phyloP scores from a whole-genome alignment of 1,140 invertebrate species.

The Mactra quadrangularis region DNA sequence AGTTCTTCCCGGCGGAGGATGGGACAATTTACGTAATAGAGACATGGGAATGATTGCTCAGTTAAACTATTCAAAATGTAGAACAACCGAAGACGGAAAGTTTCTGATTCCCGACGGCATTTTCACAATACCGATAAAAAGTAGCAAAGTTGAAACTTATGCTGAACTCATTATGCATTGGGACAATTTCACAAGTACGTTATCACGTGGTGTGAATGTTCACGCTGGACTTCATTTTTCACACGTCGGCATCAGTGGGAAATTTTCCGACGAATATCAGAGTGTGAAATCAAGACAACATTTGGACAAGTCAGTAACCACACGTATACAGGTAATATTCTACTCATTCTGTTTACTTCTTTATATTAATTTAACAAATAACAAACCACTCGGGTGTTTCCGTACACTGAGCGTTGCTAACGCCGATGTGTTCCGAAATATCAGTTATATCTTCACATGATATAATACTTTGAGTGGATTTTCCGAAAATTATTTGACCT shows the following conservation, averaged over 20 bases:
- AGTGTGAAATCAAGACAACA: constrained; percentile 68
- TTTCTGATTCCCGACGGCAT: constrained; percentile 72
- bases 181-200: constrained; percentile 73
- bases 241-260: constrained; percentile 69
- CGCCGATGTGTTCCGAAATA: too few relatives aligned
- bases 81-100: constrained; percentile 70
- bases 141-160: constrained; percentile 66
- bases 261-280: constrained; percentile 71
- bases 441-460: too few relatives aligned
- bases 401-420: too few relatives aligned
- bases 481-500: too few relatives aligned
- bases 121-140: constrained; percentile 66
- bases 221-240: constrained; percentile 63
- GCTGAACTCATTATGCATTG: constrained; percentile 75
- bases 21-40: constrained; percentile 75
- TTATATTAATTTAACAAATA: too few relatives aligned
- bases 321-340: constrained; percentile 68
- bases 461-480: too few relatives aligned
- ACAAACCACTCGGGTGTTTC: too few relatives aligned
- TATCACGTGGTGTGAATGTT: constrained; percentile 71
- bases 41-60: constrained; percentile 65
- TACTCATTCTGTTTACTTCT: too few relatives aligned
- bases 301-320: constrained; percentile 70
- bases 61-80: constrained; percentile 67
- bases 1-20: constrained; percentile 75